A percentile compares a stretch with the other conserved stretches of the same genome.
phyloP scores from a whole-genome alignment of 2,113 vertebrate genomes.

The Echinops telfairi region DNA sequence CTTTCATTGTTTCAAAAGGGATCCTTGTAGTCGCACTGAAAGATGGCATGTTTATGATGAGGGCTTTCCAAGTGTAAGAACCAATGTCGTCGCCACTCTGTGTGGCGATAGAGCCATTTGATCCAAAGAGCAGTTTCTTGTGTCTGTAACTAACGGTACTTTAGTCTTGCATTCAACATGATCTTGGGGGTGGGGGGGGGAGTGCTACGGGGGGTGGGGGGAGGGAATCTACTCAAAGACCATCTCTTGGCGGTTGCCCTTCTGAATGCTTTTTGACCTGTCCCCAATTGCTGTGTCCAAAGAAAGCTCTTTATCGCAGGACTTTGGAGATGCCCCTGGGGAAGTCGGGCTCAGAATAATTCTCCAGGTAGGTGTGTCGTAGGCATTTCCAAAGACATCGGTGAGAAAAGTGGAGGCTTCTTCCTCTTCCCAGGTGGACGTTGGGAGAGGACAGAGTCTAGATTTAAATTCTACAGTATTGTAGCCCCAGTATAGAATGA shows the following conservation, averaged over 20 bases:
- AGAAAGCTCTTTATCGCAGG: not conserved
- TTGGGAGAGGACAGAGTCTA: conserved; percentile 16
- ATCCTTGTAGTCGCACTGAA: not conserved
- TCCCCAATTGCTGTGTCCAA: not conserved
- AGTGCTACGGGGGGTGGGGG: not conserved
- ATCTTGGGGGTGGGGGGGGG: not conserved
- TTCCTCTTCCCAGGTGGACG: not conserved
- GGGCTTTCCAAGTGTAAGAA: not conserved
- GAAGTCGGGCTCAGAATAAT: conserved; percentile 20
- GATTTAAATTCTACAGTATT: not conserved
- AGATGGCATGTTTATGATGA: conserved; percentile 32
- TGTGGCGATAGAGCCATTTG: fast-evolving
- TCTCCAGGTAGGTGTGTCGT: not conserved
- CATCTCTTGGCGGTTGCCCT: not conserved
- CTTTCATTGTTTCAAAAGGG: conserved; percentile 29
- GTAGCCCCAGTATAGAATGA: not conserved
- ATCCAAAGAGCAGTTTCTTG: not conserved
- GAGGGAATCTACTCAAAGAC: conserved; percentile 46
- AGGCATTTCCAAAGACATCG: not conserved
- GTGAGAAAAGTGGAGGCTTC: not conserved
- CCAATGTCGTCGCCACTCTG: not conserved
- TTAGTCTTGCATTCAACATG: conserved; percentile 42
- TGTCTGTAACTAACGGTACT: conserved; percentile 32
- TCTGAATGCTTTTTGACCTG: conserved; percentile 30
- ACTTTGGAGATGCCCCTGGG: conserved; percentile 22